These are phyloP conservation scores for Siniperca undulata DNA, from an alignment of 2,797 vertebrate genomes.

Conservation along the genomic window DNA sequence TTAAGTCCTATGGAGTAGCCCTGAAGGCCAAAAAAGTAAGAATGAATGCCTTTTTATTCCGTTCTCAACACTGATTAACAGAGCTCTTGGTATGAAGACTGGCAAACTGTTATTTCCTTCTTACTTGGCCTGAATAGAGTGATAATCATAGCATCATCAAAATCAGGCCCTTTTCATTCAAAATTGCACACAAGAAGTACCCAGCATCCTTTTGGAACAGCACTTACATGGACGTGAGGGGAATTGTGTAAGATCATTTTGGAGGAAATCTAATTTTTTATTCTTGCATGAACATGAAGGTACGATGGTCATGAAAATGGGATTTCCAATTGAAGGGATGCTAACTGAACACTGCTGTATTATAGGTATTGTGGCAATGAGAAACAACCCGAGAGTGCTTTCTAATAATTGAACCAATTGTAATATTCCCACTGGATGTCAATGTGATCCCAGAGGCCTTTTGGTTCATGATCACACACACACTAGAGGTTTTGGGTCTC, in stretches of 20 bases:
- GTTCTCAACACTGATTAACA: constrained; percentile 50
- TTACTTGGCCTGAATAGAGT: constrained; percentile 48
- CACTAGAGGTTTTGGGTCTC: constrained; percentile 25
- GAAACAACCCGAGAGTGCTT: background rate
- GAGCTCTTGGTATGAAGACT: constrained; percentile 38
- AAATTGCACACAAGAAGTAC: constrained; percentile 45
- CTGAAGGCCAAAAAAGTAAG: background rate
- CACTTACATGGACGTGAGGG: constrained; percentile 15
- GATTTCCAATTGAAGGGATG: constrained; percentile 29
- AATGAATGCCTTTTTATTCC: constrained; percentile 35
- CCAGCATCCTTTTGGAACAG: constrained; percentile 31
- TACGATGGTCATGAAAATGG: constrained; percentile 16
- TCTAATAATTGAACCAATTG: background rate
- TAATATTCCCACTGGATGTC: constrained; percentile 26
- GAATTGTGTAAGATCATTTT: constrained; percentile 19
- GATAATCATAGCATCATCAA: constrained; percentile 52
- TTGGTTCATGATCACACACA: constrained; percentile 35
- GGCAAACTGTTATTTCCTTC: constrained; percentile 40
- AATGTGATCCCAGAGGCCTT: constrained; percentile 34
- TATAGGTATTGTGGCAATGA: constrained; percentile 22
- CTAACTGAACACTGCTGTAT: constrained; percentile 16
- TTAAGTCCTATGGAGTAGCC: background rate
- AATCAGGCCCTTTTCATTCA: constrained; percentile 68
- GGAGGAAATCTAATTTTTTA: constrained; percentile 39
- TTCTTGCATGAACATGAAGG: background rate